Evolutionary conservation across 1,140 invertebrate species (phyloP), one percentile per base, ranked within the genome.

Genomic region (Temnothorax nylanderi): DNA sequence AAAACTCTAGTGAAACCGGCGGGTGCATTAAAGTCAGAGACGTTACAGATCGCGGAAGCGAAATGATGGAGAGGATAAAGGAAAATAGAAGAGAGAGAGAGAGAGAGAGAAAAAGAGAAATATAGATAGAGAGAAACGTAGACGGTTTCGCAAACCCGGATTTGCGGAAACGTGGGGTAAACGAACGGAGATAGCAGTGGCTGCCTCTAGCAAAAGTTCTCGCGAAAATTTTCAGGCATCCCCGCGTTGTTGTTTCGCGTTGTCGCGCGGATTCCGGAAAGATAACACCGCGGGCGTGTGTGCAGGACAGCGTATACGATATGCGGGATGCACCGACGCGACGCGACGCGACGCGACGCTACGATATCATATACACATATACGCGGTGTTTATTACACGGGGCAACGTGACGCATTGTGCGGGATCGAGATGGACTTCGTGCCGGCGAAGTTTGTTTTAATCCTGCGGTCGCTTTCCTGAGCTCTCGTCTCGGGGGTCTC

Each of bases 121-220:
- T 26, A 62, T 11, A 62, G 37, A 47, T 32, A 26, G 56, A 62
- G 49, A 58, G 54, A 87, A 18, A 62, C 44, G 78, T 58, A 58
- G 62, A 75, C 21, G 16, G 78, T 91, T 91, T 91, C 80, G 69
- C 58, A 85, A 87, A 89, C 74, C 81, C 85, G 62, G 84, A 32
- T 72, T 72, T 34, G 62, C 78, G 89, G 90, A 91, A 90, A 89
- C 87, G 74, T 41, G 51, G 80, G 74, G 78, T 91, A 91, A 69
- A 91, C 90, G 90, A 90, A 87, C 37, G 47, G 85, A 91, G 87
- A 89, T 90, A 90, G 88, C 85, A 62, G 1, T 67, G 21, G 6
- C 54, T 13, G 76, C 32, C 89, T 84, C 65, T 82, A 44, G 37
- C 51, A 37, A 88, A 82, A 90, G 65, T 91, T 90, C 64, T 80